Percentiles rank a stretch among this genome's conserved stretches.
These are phyloP conservation scores for Chrysopilus asiliformis DNA, from an alignment of 2,888 invertebrate genomes.

Conservation along the genomic window DNA sequence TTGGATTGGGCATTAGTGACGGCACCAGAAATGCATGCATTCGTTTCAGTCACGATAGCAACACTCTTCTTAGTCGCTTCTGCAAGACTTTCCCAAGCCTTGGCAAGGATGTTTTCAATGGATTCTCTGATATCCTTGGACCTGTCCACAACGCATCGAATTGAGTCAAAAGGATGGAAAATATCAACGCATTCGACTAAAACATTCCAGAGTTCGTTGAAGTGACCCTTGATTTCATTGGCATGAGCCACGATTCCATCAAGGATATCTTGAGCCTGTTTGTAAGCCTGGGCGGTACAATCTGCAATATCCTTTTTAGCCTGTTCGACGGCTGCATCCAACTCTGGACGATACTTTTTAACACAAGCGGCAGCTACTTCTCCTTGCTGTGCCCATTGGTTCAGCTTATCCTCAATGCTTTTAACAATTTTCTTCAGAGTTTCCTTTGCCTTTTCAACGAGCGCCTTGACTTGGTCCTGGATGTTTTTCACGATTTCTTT, in stretches of 20 bases:
- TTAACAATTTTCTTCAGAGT: too few species aligned
- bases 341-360: background rate
- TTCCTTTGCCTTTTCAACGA: too few species aligned
- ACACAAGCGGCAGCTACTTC: conserved; percentile 1
- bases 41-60: background rate
- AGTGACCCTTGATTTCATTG: background rate
- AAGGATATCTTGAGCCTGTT: conserved; percentile 1
- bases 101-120: background rate
- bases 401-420: background rate
- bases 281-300: background rate
- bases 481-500: too few species aligned
- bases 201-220: background rate
- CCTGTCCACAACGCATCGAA: background rate
- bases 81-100: background rate
- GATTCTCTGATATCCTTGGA: background rate
- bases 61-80: background rate
- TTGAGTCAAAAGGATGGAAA: background rate
- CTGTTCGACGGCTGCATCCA: background rate
- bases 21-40: background rate
- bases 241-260: background rate
- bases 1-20: too few species aligned
- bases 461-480: too few species aligned
- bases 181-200: background rate
- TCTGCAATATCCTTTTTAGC: background rate
- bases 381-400: background rate